Percentiles rank a stretch among this genome's conserved stretches.
Evolutionary conservation across 1,140 invertebrate species (phyloP).

Genomic region (Magallana ariakensis): DNA sequence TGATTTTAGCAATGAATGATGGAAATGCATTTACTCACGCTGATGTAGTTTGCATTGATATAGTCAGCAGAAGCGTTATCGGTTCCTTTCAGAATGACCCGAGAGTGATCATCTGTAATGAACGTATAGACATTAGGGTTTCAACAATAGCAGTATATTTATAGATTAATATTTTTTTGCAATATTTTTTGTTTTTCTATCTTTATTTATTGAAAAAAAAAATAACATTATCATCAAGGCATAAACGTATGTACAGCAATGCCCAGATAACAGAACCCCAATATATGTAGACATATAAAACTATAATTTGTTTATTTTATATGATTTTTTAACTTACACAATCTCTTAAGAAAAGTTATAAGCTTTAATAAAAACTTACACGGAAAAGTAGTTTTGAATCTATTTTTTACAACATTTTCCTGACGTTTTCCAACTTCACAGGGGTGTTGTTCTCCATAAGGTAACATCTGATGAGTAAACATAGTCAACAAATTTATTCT

Average conservation of each 20-base stretch:
- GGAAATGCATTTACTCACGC: neutral
- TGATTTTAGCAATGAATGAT: neutral
- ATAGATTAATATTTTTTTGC: neutral
- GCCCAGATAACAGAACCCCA: too few relatives aligned
- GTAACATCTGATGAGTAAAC: neutral
- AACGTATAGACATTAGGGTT: neutral
- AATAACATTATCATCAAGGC: too few relatives aligned
- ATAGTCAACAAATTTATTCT: neutral
- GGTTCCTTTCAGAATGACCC: neutral
- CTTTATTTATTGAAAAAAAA: neutral
- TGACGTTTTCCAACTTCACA: neutral
- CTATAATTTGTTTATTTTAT: too few relatives aligned
- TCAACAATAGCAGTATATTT: neutral
- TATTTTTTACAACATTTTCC: neutral
- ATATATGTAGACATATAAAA: too few relatives aligned
- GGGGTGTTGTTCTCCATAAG: neutral
- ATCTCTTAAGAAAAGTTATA: too few relatives aligned
- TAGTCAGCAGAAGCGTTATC: neutral
- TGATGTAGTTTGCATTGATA: neutral
- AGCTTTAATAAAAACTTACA: neutral
- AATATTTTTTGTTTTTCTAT: too few relatives aligned
- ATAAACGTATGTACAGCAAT: too few relatives aligned
- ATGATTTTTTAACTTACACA: too few relatives aligned
- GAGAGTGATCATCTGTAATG: neutral
- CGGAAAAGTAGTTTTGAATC: constrained; percentile 13